Percentiles rank a stretch among this genome's conserved stretches.
These are phyloP conservation scores for Campopleginae sp. DNA, from an alignment of 2,888 invertebrate species.

Conservation along the genomic window DNA sequence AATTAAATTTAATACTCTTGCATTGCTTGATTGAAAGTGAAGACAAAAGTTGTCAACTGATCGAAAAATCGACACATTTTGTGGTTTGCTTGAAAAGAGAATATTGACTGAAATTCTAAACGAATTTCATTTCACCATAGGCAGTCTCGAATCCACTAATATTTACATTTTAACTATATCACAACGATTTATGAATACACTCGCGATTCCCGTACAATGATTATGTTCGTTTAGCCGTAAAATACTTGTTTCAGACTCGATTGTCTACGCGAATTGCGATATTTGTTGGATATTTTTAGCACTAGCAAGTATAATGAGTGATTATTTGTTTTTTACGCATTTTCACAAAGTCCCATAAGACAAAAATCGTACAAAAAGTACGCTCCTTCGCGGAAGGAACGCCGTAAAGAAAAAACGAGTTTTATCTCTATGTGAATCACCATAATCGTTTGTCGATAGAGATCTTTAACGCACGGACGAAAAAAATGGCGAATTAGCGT, in stretches of 20 bases:
- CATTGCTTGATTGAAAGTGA: conserved; percentile 45
- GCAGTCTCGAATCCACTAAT: conserved; percentile 26
- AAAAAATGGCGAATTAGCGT: neutral
- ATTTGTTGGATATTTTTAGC: neutral
- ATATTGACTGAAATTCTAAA: neutral
- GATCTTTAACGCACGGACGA: neutral
- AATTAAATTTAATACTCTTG: conserved; percentile 21
- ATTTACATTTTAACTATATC: conserved; percentile 42
- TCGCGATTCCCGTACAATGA: neutral
- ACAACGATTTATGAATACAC: conserved; percentile 36
- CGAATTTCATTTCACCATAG: conserved; percentile 6
- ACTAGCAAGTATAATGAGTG: neutral
- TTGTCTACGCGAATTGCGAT: conserved; percentile 1
- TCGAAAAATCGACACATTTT: conserved; percentile 3
- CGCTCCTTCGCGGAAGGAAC: neutral
- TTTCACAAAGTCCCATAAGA: neutral
- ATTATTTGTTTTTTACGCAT: neutral
- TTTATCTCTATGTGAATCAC: neutral
- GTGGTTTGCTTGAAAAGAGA: neutral
- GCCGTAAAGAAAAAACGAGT: neutral
- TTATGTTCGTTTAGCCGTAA: neutral
- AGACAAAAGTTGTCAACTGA: conserved; percentile 18
- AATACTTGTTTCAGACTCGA: neutral
- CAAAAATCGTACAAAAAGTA: neutral
- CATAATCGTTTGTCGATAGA: neutral